phyloP scores from a whole-genome alignment of 2,797 vertebrate genomes.

The Cheirogaleus major region DNA sequence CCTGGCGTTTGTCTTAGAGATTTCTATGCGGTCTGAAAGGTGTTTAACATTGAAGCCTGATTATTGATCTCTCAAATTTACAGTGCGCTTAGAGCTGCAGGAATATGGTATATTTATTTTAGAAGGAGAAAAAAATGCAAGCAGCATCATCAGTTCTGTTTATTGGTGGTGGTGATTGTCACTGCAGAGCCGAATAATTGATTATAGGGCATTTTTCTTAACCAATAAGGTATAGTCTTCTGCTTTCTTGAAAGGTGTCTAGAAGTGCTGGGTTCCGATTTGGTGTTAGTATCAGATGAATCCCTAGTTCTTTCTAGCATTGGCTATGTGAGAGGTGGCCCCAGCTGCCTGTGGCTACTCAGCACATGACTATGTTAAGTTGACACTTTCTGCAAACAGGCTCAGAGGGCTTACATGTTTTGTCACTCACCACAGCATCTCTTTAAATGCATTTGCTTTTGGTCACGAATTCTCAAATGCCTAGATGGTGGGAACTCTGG shows the following conservation, averaged over 20 bases:
- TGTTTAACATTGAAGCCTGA: not conserved
- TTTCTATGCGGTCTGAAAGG: too few species aligned
- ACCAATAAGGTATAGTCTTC: not conserved
- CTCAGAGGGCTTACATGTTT: not conserved
- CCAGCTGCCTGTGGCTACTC: too few species aligned
- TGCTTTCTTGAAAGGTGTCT: not conserved
- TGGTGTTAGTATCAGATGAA: not conserved
- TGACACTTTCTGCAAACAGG: not conserved
- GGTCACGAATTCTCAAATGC: not conserved
- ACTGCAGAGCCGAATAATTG: not conserved
- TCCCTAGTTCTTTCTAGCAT: too few species aligned
- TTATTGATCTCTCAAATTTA: not conserved
- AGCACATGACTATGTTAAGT: rapidly evolving
- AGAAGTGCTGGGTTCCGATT: not conserved
- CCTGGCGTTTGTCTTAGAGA: too few species aligned
- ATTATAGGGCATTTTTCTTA: not conserved
- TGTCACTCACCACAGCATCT: not conserved
- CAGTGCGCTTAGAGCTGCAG: not conserved
- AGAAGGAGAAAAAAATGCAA: not conserved
- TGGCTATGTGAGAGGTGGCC: not conserved
- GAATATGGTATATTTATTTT: not conserved
- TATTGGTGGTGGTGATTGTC: too few species aligned
- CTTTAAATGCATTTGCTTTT: not conserved
- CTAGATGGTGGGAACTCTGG: not conserved
- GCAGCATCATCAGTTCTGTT: not conserved